Evolutionary conservation across 2,113 vertebrate species (phyloP).

Genomic region (Campylomormyrus numenius): DNA sequence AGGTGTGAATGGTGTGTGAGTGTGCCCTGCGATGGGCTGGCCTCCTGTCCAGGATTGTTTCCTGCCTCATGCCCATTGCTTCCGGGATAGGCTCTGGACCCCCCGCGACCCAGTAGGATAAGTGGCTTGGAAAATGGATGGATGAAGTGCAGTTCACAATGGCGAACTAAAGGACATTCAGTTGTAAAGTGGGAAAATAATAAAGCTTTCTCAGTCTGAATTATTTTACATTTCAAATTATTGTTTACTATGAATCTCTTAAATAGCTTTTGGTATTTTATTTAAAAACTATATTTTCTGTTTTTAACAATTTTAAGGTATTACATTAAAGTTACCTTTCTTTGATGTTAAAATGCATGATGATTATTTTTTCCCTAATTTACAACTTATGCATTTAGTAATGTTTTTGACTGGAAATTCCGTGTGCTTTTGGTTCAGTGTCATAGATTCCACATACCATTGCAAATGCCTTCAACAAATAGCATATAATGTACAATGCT

Average conservation of each 20-base stretch:
- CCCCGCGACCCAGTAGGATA: too few relatives aligned
- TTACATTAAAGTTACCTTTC: background rate
- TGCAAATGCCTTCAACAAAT: background rate
- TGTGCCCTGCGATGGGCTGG: too few relatives aligned
- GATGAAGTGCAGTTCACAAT: background rate
- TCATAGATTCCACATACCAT: background rate
- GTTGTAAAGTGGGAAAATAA: background rate
- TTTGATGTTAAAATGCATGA: background rate
- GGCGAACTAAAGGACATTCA: background rate
- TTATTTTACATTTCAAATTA: background rate
- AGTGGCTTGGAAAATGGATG: too few relatives aligned
- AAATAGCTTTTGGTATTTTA: background rate
- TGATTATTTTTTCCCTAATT: background rate
- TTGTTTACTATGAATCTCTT: background rate
- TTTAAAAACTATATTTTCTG: background rate
- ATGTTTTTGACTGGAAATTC: background rate
- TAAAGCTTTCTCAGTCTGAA: background rate
- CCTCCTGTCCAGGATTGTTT: too few relatives aligned
- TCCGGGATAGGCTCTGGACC: too few relatives aligned
- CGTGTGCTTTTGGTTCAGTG: background rate
- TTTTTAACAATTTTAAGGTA: background rate
- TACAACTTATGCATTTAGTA: background rate
- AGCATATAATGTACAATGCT: background rate
- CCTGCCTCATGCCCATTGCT: too few relatives aligned
- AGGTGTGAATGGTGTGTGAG: too few relatives aligned